Evolutionary conservation across 2,888 invertebrate genomes (phyloP), one percentile per base, ranked within the genome.

Genomic region (Ecliptopera silaceata): DNA sequence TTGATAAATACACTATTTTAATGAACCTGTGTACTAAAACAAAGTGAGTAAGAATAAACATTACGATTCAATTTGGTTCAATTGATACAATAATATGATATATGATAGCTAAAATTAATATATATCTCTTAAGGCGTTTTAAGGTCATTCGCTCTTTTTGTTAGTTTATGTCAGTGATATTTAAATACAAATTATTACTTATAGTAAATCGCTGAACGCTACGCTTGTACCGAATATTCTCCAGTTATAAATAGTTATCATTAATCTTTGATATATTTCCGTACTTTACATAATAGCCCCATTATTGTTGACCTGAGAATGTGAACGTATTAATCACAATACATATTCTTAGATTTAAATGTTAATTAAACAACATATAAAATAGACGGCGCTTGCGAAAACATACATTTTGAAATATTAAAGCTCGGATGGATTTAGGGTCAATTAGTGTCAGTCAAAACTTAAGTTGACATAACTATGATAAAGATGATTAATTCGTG

Each of bases 231-330:
- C 10, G 22, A 43, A 49, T 17, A n/a, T 10, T 41, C 12, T 31
- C 13, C 6, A 11, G 13, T n/a, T 56, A 49, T 50, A 41, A n/a
- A n/a, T n/a, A n/a, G n/a, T 20, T 13, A 12, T 18, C 6, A 20
- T 41, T 41, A 6, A n/a, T 42, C 58, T 51, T 46, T 57, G 59
- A 55, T 55, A 56, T 17, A 48, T 55, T 63, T 59, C 63, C 59
- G 54, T 54, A 47, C 29, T 58, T 65, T 63, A 63, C 53, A 57
- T 63, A 59, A 63, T 57, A 50, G 8, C n/a, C 13, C 46, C 38
- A 32, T 49, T 43, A 58, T 54, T 47, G 46, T 47, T 55, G 46
- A 56, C 44, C 52, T 56, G 55, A 38, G 36, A 56, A 56, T 53
- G 61, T 44, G 47, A 50, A 50, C 52, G n/a, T 29, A 43, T 50